Evolutionary conservation across 2,888 invertebrate species (phyloP), one percentile per base, ranked within the genome.

Genomic region (Cinara cedri): DNA sequence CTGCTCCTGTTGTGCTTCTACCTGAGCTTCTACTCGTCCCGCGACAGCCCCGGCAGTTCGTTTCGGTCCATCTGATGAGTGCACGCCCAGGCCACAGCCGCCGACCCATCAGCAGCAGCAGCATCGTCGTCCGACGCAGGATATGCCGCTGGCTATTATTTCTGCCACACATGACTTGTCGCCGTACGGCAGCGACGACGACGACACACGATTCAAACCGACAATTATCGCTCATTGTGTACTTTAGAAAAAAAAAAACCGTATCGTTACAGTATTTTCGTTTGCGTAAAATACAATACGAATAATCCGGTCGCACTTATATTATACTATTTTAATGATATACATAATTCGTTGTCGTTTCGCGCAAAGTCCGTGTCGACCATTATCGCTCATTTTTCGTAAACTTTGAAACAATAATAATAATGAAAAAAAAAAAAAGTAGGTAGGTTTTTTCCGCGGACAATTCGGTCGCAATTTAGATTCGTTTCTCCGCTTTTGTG

Each of bases 1-100:
- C 85, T 89, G 51, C 86, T 89, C 82, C 84, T 89, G 83, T 84
- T 88, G 81, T 89, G 89, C 85, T 88, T 88, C 84, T 87, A 87
- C 78, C 85, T 89, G 84, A 89, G 88, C 85, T 88, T 89, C 86
- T 88, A 88, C 84, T 88, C 89, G 72, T 88, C 88, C 84, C 86
- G 88, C 84, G 87, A 80, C 60, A 78, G 76, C n/a, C 76, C 76
- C 49, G 76, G 76, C 55, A 46, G 49, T 78, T 34, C 76, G 42
- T 78, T 78, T 78, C 76, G 76, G 57, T 78, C 76, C 21, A 78
- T 78, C 76, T 78, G 76, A 78, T 78, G 76, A 78, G 76, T 78
- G 76, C 76, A 78, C 76, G 76, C 57, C 3, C 76, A 70, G 68
- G 68, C 68, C 66, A 16, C 68, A n/a, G 54, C 76, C n/a, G 63